These are phyloP conservation scores for Hephaestus fuliginosus DNA, from an alignment of 2,797 vertebrate species.

Conservation along the genomic window DNA sequence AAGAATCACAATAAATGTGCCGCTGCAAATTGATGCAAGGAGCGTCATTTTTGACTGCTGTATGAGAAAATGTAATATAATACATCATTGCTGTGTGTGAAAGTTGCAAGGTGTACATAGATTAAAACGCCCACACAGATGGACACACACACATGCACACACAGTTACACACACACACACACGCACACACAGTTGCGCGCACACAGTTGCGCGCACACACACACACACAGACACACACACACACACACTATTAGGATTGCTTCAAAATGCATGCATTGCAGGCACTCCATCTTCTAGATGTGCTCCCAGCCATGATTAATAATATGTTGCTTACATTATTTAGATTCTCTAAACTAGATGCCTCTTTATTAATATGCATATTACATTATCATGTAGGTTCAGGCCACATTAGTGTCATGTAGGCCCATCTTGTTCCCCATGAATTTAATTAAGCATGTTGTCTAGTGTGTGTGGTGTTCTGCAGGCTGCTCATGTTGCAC, in stretches of 20 bases:
- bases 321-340: constrained; percentile 74
- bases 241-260: constrained; percentile 44
- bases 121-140: constrained; percentile 62
- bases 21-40: constrained; percentile 30
- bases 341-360: constrained; percentile 70
- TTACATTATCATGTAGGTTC: constrained; percentile 63
- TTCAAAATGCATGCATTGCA: constrained; percentile 64
- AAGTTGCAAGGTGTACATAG: constrained; percentile 49
- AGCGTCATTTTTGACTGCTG: constrained; percentile 47
- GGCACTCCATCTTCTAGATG: constrained; percentile 55
- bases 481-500: constrained; percentile 38
- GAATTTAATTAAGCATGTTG: constrained; percentile 66
- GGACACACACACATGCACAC: constrained; percentile 19
- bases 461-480: constrained; percentile 32
- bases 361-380: constrained; percentile 72
- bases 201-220: constrained; percentile 43
- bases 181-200: constrained; percentile 36
- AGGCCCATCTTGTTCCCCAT: constrained; percentile 37
- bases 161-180: not conserved
- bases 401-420: constrained; percentile 64
- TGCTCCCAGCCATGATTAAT: constrained; percentile 66
- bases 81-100: constrained; percentile 30
- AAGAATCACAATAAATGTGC: constrained; percentile 49
- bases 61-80: constrained; percentile 54
- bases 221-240: constrained; percentile 10